Evolutionary conservation across 2,113 vertebrate genomes (phyloP), one percentile per base, ranked within the genome.

Genomic region (Gymnobelideus leadbeateri): DNA sequence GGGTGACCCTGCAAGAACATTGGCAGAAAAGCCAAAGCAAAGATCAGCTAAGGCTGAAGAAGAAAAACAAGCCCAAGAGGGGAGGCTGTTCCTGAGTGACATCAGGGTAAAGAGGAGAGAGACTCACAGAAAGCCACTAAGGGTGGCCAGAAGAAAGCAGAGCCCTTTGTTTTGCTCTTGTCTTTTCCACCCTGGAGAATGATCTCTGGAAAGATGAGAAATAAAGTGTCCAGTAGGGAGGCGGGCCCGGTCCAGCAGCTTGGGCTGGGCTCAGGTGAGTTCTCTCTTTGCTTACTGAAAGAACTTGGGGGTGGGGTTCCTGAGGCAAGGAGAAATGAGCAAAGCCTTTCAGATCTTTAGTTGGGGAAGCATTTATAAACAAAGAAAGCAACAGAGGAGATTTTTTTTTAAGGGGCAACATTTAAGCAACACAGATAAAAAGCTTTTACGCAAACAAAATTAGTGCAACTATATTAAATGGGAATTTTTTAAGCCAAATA

Each of bases 81-180:
- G n/a, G 37, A 0, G 0, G 7, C 43, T 8, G 19, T 8, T 43
- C 19, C 8, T 84, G 19, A 43, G n/a, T 9, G 9, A 43, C n/a
- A 43, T 43, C 2, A 21, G 37, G n/a, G 68, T 16, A 84, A 84
- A 84, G 68, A n/a, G 9, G 12, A 37, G 12, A 8, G 12, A 37
- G 12, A 37, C 57, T 68, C 28, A 28, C 3, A 14, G 37, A 77
- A 68, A n/a, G 5, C 16, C 16, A 7, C 61, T n/a, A 43, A 84
- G 16, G 19, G 16, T 43, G 68, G n/a, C 68, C 21, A 77, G 16
- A 1, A 77, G 68, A 43, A 77, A 21, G 61, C 37, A 77, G 14
- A 77, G n/a, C 21, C 43, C 2, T 43, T 84, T 16, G 21, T 43
- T 43, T 84, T 43, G 21, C n/a, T 43, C 37, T 84, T 43, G 8